These are phyloP conservation scores for Ectropis crepuscularia DNA, from an alignment of 2,888 invertebrate species.

Conservation along the genomic window DNA sequence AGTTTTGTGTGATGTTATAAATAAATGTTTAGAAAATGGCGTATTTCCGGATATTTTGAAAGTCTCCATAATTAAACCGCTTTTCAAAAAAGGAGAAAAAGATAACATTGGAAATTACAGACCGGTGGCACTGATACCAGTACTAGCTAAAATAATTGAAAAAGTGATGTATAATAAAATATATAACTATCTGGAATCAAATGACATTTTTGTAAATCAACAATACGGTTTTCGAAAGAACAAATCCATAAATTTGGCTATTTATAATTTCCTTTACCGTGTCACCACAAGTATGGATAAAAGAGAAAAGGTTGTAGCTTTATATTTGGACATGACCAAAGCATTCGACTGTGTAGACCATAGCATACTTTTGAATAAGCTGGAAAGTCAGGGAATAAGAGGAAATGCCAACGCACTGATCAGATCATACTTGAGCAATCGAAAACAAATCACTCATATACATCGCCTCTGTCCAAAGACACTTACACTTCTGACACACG, in stretches of 20 bases:
- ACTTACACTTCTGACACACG: background rate
- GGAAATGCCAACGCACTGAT: background rate
- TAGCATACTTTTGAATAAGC: background rate
- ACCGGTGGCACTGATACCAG: background rate
- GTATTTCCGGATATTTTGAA: background rate
- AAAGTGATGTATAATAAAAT: background rate
- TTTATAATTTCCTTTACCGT: background rate
- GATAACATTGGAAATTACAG: background rate
- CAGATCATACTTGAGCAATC: background rate
- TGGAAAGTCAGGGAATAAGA: background rate
- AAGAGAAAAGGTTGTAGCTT: background rate
- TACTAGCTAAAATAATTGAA: background rate
- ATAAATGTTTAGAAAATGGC: background rate
- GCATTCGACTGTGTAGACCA: background rate
- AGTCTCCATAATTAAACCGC: background rate
- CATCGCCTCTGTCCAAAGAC: background rate
- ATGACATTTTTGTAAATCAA: background rate
- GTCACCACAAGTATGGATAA: background rate
- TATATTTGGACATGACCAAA: background rate
- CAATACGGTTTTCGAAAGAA: background rate
- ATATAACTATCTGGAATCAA: background rate
- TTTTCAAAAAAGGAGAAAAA: background rate
- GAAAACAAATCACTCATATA: background rate
- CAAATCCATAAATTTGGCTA: background rate
- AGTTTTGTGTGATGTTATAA: background rate